Evolutionary conservation across 1,140 invertebrate genomes (phyloP).

Genomic region (Yoshiicerus persimilis): DNA sequence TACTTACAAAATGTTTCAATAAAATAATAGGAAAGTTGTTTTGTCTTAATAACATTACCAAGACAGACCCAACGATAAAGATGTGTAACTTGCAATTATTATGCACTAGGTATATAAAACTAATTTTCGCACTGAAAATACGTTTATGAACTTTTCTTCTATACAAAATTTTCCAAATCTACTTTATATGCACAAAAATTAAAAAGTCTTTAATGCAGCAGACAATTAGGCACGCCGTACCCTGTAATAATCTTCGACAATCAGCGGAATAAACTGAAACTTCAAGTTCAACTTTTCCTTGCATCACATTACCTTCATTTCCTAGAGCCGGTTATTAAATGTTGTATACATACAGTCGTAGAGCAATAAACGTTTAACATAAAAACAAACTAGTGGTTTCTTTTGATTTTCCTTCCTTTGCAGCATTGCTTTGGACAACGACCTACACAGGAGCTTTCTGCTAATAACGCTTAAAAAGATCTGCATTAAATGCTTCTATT

Average conservation of each 20-base stretch:
- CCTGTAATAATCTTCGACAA: neutral
- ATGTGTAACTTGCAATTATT: no score
- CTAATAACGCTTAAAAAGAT: neutral
- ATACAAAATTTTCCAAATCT: neutral
- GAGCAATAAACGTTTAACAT: neutral
- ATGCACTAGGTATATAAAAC: no score
- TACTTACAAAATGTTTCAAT: no score
- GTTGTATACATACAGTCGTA: neutral
- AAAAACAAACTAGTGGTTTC: neutral
- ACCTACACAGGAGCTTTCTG: neutral
- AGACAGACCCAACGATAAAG: no score
- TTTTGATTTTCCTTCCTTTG: neutral
- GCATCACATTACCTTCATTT: constrained; percentile 4
- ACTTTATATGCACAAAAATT: neutral
- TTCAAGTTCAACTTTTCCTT: constrained; percentile 14
- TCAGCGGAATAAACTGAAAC: neutral
- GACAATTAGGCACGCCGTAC: neutral
- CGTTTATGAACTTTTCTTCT: no score
- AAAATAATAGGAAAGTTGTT: no score
- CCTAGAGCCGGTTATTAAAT: neutral
- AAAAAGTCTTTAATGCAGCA: neutral
- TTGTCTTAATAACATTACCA: no score
- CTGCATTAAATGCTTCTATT: neutral
- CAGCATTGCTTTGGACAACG: neutral
- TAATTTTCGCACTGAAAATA: no score